Conservation (phyloP, 1,140 invertebrate genomes). For the Chlorops oryzae region DNA sequence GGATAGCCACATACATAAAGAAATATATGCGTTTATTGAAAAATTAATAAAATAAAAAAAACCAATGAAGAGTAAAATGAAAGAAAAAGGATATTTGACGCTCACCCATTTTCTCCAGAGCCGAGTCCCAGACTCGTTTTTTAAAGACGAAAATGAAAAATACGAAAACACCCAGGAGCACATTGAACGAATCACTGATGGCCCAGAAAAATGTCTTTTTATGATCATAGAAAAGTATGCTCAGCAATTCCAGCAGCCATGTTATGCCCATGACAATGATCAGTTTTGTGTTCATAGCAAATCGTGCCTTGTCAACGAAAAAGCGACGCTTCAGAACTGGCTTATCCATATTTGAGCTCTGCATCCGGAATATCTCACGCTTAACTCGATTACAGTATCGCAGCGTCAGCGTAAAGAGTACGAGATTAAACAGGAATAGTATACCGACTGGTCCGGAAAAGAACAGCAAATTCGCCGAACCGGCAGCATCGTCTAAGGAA, state of each 20-base stretch:
- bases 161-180: constrained; percentile 58
- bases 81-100: neutral
- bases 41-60: constrained; percentile 1
- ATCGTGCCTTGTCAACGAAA: constrained; percentile 59
- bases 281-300: constrained; percentile 63
- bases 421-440: constrained; percentile 56
- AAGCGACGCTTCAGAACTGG: constrained; percentile 51
- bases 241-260: constrained; percentile 62
- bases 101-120: constrained; percentile 51
- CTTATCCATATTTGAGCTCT: constrained; percentile 51
- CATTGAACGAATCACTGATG: constrained; percentile 56
- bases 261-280: constrained; percentile 71
- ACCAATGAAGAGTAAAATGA: neutral
- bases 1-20: too few relatives aligned
- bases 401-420: constrained; percentile 62
- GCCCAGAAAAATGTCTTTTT: constrained; percentile 52
- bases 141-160: constrained; percentile 63
- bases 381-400: constrained; percentile 62
- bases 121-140: constrained; percentile 52
- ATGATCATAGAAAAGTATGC: constrained; percentile 49
- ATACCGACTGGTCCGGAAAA: constrained; percentile 59
- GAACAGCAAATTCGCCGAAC: constrained; percentile 53
- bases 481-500: constrained; percentile 32
- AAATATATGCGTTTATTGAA: too few relatives aligned
- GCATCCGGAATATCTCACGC: constrained; percentile 59